Evolutionary conservation across 2,797 vertebrate species (phyloP).

Genomic region (Peromyscus eremicus): DNA sequence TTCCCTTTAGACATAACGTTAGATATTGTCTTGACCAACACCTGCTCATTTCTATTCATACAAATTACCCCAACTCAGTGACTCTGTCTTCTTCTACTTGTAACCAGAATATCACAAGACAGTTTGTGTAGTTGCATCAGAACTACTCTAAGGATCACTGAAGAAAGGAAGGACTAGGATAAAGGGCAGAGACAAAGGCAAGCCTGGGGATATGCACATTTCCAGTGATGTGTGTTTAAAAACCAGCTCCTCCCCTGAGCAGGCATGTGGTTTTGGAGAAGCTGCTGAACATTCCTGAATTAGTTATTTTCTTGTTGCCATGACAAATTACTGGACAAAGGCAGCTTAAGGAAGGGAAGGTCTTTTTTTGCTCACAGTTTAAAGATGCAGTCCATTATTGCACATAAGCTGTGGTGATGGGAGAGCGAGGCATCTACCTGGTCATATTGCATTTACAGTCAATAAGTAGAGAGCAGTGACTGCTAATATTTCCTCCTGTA

Average conservation of each 20-base stretch:
- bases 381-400: not conserved
- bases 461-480: not conserved
- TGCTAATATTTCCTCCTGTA: not conserved
- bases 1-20: not conserved
- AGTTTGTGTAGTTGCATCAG: not conserved
- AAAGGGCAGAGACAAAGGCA: not conserved
- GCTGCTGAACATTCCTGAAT: not conserved
- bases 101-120: not conserved
- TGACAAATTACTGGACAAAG: not conserved
- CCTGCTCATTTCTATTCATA: not conserved
- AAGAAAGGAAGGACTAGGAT: not conserved
- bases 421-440: not conserved
- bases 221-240: not conserved
- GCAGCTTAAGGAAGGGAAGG: not conserved
- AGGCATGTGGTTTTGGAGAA: not conserved
- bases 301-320: not conserved
- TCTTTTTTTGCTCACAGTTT: not conserved
- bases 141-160: not conserved
- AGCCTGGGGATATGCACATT: not conserved
- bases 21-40: not conserved
- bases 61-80: no score
- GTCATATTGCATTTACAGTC: not conserved
- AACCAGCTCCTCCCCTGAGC: not conserved
- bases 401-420: not conserved
- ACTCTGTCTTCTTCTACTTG: not conserved